Conservation (phyloP, 2,797 vertebrate genomes). For the Aplochiton taeniatus region DNA sequence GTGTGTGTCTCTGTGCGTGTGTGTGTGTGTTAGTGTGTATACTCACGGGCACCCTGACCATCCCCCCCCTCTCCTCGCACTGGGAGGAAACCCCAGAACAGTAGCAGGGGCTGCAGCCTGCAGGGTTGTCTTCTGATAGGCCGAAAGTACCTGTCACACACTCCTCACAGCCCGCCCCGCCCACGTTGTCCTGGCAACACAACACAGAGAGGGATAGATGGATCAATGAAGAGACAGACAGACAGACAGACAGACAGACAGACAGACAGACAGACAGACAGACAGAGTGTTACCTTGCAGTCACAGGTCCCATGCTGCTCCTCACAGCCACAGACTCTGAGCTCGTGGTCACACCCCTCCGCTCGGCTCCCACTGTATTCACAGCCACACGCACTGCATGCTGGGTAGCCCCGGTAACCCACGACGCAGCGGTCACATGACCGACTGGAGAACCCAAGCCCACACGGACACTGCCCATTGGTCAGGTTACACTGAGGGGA, state of each 20-base stretch:
- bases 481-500: conserved; percentile 74
- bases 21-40: neutral
- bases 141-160: conserved; percentile 84
- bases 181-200: conserved; percentile 79
- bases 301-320: conserved; percentile 78
- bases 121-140: conserved; percentile 65
- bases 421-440: conserved; percentile 80
- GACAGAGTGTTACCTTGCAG: conserved; percentile 82
- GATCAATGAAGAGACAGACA: neutral
- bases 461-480: conserved; percentile 84
- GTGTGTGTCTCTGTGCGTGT: neutral
- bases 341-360: conserved; percentile 73
- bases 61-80: conserved; percentile 84
- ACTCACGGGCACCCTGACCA: conserved; percentile 81
- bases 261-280: neutral
- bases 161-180: conserved; percentile 83
- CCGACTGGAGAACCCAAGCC: conserved; percentile 72
- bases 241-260: neutral
- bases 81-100: conserved; percentile 83
- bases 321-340: conserved; percentile 81
- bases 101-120: conserved; percentile 86
- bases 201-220: too few species aligned
- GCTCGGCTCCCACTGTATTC: conserved; percentile 79
- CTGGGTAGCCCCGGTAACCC: conserved; percentile 85
- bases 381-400: conserved; percentile 85